Evolutionary conservation across 92 coral and sea anemone genomes (phyloP).

Genomic region (Porites lobata): DNA sequence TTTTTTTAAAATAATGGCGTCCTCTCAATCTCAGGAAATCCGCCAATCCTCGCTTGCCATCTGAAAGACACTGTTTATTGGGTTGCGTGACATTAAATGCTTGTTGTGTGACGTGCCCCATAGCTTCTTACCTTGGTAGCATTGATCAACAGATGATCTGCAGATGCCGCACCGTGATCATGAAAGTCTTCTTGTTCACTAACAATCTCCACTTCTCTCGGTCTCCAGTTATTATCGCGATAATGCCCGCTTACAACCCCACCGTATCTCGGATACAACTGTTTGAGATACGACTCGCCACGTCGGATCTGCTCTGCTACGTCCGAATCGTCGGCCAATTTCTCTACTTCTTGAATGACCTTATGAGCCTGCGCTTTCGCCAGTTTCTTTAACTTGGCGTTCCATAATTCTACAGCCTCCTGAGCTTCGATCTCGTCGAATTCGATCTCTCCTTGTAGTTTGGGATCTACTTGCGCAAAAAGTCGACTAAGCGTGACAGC

Average conservation of each 20-base stretch:
- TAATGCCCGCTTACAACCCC: constrained; percentile 47
- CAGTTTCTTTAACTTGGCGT: constrained; percentile 22
- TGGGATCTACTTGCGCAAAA: constrained; percentile 44
- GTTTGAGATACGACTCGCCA: constrained; percentile 36
- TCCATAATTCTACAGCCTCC: constrained; percentile 47
- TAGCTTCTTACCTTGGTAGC: constrained; percentile 10
- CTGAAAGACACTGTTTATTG: background rate
- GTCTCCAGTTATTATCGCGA: constrained; percentile 28
- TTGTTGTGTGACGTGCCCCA: constrained; percentile 49
- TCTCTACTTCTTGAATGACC: constrained; percentile 29
- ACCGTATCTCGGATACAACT: constrained; percentile 35
- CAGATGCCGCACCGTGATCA: constrained; percentile 15
- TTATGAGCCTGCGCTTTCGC: constrained; percentile 47
- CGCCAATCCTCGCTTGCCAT: too few species aligned
- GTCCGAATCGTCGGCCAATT: constrained; percentile 1
- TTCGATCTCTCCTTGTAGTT: constrained; percentile 49
- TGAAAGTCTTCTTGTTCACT: background rate
- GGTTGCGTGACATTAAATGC: constrained; percentile 25
- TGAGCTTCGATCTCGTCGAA: constrained; percentile 56
- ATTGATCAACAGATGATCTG: constrained; percentile 12
- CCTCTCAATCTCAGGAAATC: too few species aligned
- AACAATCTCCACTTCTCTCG: background rate
- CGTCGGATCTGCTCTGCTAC: constrained; percentile 31
- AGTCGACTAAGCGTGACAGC: constrained; percentile 56
- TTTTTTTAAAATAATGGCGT: too few species aligned